phyloP scores from a whole-genome alignment of 2,888 invertebrate genomes.

The Drosophila anomalipes region DNA sequence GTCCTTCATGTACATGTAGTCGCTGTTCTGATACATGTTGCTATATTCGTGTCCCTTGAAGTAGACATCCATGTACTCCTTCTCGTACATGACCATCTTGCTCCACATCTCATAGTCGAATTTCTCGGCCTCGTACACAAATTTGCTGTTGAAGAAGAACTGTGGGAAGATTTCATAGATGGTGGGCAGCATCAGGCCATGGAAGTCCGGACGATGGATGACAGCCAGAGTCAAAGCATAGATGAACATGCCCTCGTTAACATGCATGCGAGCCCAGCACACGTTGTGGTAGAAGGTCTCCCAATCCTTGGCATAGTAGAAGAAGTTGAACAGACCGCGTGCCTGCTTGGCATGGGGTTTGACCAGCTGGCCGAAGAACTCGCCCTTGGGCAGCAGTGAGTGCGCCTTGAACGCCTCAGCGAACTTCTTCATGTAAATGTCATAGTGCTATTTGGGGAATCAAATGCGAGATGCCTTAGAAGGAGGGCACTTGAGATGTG shows the following conservation, averaged over 20 bases:
- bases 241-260: conserved; percentile 90
- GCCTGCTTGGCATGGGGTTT: conserved; percentile 87
- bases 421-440: conserved; percentile 72
- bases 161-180: conserved; percentile 91
- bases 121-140: conserved; percentile 88
- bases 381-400: conserved; percentile 86
- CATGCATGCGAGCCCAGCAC: conserved; percentile 88
- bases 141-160: conserved; percentile 89
- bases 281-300: conserved; percentile 90
- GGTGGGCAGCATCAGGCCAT: conserved; percentile 89
- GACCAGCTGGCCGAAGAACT: conserved; percentile 86
- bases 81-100: conserved; percentile 85
- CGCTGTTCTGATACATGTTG: conserved; percentile 57
- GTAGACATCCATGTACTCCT: conserved; percentile 76
- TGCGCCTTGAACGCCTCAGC: conserved; percentile 70
- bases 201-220: conserved; percentile 88
- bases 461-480: background rate
- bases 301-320: conserved; percentile 90
- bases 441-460: conserved; percentile 53
- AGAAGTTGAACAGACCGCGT: conserved; percentile 87
- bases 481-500: background rate
- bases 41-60: conserved; percentile 53
- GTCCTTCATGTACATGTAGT: conserved; percentile 78
- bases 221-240: conserved; percentile 88
- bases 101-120: conserved; percentile 86